Base-by-base conservation (phyloP, 2,888 invertebrate genomes). In the Monochamus alternatus region DNA sequence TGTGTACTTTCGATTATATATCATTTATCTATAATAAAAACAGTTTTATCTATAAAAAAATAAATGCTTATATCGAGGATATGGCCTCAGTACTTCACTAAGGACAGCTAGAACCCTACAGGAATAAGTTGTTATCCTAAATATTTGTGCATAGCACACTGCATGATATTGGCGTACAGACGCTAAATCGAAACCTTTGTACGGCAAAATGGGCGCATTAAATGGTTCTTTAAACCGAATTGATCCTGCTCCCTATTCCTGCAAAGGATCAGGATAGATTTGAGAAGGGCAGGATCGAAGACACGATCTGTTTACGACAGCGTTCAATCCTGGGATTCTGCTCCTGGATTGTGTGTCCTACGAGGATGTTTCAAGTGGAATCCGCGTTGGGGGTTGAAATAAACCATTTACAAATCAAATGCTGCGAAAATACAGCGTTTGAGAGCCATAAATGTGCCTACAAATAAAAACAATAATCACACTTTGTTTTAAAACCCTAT, bases 261-360 rank as follows among this genome's bases (percentile, higher is more conserved):
- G 75, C 71, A 81, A 81, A 81, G 84, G 84, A 84, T 84, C 83
- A 84, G 81, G 75, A 72, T 75, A 83, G 86, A 85, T 85, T 86
- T 86, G 80, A 78, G 77, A 78, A 80, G 83, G 84, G 84, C 84
- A 84, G 85, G 84, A 85, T 85, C 84, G 85, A 82, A 85, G 85
- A 84, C 85, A 86, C 86, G 87, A 87, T 87, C 87, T 87, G 87
- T 87, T 87, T 87, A 87, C 87, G 87, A 87, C 87, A 87, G 85
- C 84, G 86, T 87, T 87, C 86, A 87, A 87, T 87, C 86, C 85
- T 84, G 81, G 83, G 84, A 85, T 86, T 84, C 84, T 84, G 82
- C 85, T 84, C 82, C 81, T 84, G 85, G 55, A 55, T 55, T 55
- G 22, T 22, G 14, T 22, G 55, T 55, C n/a, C n/a, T 55, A 55